A percentile compares a stretch with the other conserved stretches of the same genome.
phyloP scores from a whole-genome alignment of 2,113 vertebrate genomes.

The Erythrocebus patas region DNA sequence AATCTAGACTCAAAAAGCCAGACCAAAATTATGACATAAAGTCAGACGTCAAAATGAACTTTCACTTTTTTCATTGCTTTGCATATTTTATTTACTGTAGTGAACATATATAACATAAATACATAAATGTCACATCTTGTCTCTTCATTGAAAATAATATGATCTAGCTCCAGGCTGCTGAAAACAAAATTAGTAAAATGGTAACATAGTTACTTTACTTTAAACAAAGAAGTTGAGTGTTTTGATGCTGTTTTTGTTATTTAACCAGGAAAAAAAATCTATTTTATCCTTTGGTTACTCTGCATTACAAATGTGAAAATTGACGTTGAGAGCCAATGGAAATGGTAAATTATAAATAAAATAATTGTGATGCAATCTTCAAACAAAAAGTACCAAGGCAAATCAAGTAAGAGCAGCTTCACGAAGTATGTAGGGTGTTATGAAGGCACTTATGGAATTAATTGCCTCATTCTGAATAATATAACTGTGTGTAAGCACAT shows the following conservation, averaged over 20 bases:
- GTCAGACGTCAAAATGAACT: neutral
- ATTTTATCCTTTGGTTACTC: neutral
- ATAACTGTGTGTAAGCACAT: neutral
- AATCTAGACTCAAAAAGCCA: neutral
- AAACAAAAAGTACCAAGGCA: neutral
- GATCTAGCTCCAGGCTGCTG: neutral
- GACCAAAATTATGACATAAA: constrained; percentile 2
- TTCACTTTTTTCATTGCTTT: neutral
- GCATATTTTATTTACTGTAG: neutral
- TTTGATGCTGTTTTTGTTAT: neutral
- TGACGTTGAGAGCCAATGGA: neutral
- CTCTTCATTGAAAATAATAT: neutral
- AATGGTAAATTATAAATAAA: neutral
- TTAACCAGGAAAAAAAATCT: neutral
- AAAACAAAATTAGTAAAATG: neutral
- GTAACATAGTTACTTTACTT: neutral
- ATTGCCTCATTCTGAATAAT: neutral
- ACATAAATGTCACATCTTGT: neutral
- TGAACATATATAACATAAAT: neutral
- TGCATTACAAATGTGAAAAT: neutral
- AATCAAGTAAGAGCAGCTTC: neutral
- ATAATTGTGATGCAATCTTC: neutral
- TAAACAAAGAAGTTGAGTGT: neutral
- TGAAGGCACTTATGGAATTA: neutral
- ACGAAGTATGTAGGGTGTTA: neutral